Conservation (phyloP, 2,113 vertebrate genomes). For the Azemiops feae region DNA sequence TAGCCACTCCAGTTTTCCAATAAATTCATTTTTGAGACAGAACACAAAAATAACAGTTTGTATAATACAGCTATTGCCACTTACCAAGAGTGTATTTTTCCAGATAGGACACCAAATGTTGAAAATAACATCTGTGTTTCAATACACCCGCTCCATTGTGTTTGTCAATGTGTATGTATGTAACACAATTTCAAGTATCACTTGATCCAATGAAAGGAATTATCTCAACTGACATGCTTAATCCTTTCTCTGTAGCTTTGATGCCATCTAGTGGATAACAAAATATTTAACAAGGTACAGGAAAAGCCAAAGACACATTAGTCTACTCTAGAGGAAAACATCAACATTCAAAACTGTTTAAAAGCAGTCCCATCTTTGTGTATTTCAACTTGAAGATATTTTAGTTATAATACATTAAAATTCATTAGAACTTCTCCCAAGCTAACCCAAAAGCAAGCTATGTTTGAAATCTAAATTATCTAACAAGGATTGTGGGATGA, state of each 20-base stretch:
- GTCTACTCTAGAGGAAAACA: background rate
- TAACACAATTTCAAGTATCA: background rate
- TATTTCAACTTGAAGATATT: background rate
- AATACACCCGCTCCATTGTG: background rate
- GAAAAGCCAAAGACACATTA: background rate
- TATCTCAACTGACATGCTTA: background rate
- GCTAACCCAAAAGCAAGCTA: background rate
- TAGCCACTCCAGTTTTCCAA: constrained; percentile 5
- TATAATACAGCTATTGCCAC: background rate
- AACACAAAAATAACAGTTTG: constrained; percentile 32
- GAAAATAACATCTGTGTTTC: background rate
- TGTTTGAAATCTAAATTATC: background rate
- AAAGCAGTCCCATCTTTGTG: background rate
- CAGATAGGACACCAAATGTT: background rate
- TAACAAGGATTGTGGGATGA: background rate
- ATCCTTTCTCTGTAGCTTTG: constrained; percentile 39
- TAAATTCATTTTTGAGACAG: constrained; percentile 29
- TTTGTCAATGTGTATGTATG: too few species aligned
- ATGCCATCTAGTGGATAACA: constrained; percentile 60
- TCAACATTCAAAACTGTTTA: background rate
- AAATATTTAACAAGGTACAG: background rate
- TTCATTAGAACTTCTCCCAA: background rate
- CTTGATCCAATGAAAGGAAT: background rate
- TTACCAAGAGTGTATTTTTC: constrained; percentile 5
- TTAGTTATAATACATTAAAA: background rate